Evolutionary conservation across 2,888 invertebrate genomes (phyloP).

Genomic region (Acleris sparsana): DNA sequence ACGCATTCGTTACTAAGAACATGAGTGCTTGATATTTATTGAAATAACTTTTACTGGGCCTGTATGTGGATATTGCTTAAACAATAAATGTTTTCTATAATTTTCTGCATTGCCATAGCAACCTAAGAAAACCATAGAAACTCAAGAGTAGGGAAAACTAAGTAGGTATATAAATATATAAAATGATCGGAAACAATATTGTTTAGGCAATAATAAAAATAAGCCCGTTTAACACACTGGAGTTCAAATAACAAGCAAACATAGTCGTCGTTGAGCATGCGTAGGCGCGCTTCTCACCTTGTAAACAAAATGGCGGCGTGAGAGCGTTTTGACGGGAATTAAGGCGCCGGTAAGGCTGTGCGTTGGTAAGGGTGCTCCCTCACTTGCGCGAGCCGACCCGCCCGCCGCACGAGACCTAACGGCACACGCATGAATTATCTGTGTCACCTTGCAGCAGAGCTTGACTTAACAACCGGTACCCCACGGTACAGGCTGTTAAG

Average conservation of each 20-base stretch:
- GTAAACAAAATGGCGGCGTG: constrained; percentile 81
- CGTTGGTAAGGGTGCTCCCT: constrained; percentile 99
- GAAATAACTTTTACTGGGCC: not conserved
- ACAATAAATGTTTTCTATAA: too few relatives aligned
- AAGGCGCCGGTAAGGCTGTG: constrained; percentile 90
- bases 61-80: not conserved
- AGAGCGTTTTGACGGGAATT: constrained; percentile 77
- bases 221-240: not conserved
- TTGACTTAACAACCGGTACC: constrained; percentile 25
- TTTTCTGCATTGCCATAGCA: too few relatives aligned
- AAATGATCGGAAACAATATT: not conserved
- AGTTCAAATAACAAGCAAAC: constrained; percentile 56
- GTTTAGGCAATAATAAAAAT: too few relatives aligned
- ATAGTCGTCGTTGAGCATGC: constrained; percentile 65
- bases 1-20: constrained; percentile 68
- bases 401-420: constrained; percentile 93
- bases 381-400: constrained; percentile 93
- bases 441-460: constrained; percentile 44
- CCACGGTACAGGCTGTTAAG: not conserved
- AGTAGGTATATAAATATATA: not conserved
- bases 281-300: constrained; percentile 81
- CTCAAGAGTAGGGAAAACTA: not conserved
- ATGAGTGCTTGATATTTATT: constrained; percentile 53
- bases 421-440: constrained; percentile 79
- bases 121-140: not conserved